phyloP scores from a whole-genome alignment of 2,113 vertebrate species.

The Microcebus murinus region DNA sequence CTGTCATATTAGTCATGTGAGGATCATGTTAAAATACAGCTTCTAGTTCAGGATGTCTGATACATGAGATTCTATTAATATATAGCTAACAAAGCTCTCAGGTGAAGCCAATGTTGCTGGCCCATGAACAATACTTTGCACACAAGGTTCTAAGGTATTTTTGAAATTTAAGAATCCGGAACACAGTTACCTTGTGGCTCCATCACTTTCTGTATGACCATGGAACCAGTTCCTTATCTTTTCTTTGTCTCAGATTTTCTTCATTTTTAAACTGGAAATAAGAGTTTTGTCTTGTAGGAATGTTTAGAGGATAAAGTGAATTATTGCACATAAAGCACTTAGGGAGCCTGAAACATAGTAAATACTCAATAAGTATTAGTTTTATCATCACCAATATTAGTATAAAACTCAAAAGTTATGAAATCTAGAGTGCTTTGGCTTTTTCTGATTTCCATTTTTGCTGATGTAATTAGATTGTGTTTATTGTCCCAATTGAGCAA shows the following conservation, averaged over 20 bases:
- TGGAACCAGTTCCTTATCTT: neutral
- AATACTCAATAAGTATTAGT: constrained; percentile 41
- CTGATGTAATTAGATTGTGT: constrained; percentile 36
- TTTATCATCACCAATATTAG: neutral
- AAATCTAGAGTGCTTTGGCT: constrained; percentile 13
- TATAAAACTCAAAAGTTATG: constrained; percentile 35
- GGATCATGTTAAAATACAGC: neutral
- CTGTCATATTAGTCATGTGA: fast-evolving
- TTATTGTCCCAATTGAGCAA: constrained; percentile 16
- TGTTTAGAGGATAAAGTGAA: neutral
- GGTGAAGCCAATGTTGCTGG: neutral
- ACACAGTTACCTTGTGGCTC: neutral
- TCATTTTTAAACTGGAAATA: neutral
- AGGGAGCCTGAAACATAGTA: constrained; percentile 2
- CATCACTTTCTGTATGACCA: neutral
- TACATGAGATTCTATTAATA: neutral
- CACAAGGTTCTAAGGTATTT: neutral
- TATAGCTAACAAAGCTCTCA: neutral
- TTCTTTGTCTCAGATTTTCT: neutral
- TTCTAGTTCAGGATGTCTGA: neutral
- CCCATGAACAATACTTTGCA: too few relatives aligned
- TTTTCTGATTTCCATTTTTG: constrained; percentile 42
- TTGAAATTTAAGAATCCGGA: neutral
- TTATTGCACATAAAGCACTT: neutral
- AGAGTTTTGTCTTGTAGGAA: neutral